Conservation (phyloP, 2,888 invertebrate genomes). For the Macrophya annulata region DNA sequence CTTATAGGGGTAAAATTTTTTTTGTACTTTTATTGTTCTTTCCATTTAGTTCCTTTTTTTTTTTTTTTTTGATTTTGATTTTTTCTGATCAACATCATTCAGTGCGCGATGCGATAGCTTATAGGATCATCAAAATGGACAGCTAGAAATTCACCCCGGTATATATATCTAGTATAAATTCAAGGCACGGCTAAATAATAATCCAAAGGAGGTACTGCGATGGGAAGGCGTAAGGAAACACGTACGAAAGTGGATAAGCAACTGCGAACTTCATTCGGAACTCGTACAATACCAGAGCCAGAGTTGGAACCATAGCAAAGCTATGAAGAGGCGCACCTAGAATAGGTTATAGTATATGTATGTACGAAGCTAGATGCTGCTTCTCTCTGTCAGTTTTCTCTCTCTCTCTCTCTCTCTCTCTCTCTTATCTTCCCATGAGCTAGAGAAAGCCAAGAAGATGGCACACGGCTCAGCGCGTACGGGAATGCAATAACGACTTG, state of each 20-base stretch:
- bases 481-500: constrained; percentile 74
- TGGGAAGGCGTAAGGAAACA: constrained; percentile 73
- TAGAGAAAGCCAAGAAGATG: constrained; percentile 58
- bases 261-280: constrained; percentile 75
- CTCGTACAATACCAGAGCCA: constrained; percentile 46
- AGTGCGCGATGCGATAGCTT: background rate
- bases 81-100: background rate
- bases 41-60: no score
- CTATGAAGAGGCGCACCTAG: constrained; percentile 74
- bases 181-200: constrained; percentile 48
- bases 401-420: constrained; percentile 51
- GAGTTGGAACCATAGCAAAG: constrained; percentile 15
- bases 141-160: background rate
- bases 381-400: constrained; percentile 45
- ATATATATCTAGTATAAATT: constrained; percentile 30
- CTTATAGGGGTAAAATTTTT: background rate
- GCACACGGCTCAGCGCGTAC: constrained; percentile 60
- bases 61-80: background rate
- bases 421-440: constrained; percentile 37
- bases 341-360: constrained; percentile 75
- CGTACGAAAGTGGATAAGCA: constrained; percentile 79
- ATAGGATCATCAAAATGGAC: constrained; percentile 16
- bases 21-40: background rate
- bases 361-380: constrained; percentile 53
- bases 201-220: constrained; percentile 58